phyloP scores from a whole-genome alignment of 2,113 vertebrate species.

The Capricornis sumatraensis region DNA sequence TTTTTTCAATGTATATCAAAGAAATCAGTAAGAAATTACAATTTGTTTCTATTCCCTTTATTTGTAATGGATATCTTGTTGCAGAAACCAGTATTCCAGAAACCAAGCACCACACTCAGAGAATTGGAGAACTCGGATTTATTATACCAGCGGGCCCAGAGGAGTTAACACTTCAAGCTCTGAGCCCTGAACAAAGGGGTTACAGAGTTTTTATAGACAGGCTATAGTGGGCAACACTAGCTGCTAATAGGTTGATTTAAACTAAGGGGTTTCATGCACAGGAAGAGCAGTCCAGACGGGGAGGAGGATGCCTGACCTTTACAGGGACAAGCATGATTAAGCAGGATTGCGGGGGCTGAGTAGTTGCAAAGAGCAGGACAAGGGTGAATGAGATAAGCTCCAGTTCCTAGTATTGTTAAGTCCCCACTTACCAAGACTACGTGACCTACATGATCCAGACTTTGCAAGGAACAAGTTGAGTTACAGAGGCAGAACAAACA shows the following conservation, averaged over 20 bases:
- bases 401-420: not conserved
- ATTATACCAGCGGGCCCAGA: not conserved
- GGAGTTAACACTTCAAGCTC: not conserved
- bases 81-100: not conserved
- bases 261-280: accelerated
- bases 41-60: not conserved
- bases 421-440: not conserved
- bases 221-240: not conserved
- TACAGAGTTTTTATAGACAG: not conserved
- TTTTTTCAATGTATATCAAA: not conserved
- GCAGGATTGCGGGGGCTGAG: not conserved
- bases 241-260: not conserved
- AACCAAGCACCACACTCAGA: not conserved
- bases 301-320: not conserved
- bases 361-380: not conserved
- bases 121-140: not conserved
- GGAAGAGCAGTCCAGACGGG: accelerated
- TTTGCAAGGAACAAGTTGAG: not conserved
- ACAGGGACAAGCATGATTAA: not conserved
- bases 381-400: not conserved
- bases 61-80: not conserved
- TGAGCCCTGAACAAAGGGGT: not conserved
- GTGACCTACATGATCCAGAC: accelerated
- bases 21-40: not conserved
- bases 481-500: not conserved